A percentile compares a stretch with the other conserved stretches of the same genome.
Evolutionary conservation across 2,888 invertebrate species (phyloP).

Genomic region (Poecilobothrus nobilitatus): DNA sequence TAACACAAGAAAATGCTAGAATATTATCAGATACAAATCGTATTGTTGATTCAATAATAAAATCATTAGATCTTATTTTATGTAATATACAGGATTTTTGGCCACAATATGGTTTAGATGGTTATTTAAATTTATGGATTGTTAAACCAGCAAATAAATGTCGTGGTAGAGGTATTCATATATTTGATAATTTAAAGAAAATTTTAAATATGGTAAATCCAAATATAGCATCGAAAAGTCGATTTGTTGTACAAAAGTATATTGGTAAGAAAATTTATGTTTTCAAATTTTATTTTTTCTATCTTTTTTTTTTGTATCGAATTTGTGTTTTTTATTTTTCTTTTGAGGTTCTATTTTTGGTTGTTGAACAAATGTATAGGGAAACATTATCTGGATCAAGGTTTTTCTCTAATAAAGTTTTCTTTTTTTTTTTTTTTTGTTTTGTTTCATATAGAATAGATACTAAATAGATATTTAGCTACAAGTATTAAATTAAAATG

Average conservation of each 20-base stretch:
- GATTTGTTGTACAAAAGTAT: constrained; percentile 92
- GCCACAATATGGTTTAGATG: constrained; percentile 76
- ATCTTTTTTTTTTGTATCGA: not conserved
- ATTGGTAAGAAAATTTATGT: constrained; percentile 57
- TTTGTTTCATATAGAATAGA: too few relatives aligned
- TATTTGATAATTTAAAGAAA: constrained; percentile 78
- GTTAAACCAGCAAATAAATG: constrained; percentile 92
- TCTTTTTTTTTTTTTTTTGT: not conserved
- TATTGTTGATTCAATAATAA: constrained; percentile 31
- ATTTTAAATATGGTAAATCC: constrained; percentile 66
- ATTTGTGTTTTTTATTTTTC: not conserved
- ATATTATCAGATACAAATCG: constrained; percentile 41
- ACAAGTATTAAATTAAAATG: not conserved
- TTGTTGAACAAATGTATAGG: not conserved
- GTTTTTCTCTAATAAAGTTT: not conserved
- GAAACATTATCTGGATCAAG: not conserved
- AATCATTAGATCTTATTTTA: constrained; percentile 52
- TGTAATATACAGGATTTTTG: constrained; percentile 60
- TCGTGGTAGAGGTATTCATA: constrained; percentile 79
- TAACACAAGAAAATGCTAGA: constrained; percentile 57
- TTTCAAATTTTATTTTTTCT: constrained; percentile 8
- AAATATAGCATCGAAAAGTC: constrained; percentile 57
- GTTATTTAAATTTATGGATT: constrained; percentile 85
- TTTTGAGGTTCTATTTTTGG: not conserved
- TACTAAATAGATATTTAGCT: not conserved